These are phyloP conservation scores for Nephrotoma flavescens DNA, from an alignment of 2,888 invertebrate genomes.

Conservation along the genomic window DNA sequence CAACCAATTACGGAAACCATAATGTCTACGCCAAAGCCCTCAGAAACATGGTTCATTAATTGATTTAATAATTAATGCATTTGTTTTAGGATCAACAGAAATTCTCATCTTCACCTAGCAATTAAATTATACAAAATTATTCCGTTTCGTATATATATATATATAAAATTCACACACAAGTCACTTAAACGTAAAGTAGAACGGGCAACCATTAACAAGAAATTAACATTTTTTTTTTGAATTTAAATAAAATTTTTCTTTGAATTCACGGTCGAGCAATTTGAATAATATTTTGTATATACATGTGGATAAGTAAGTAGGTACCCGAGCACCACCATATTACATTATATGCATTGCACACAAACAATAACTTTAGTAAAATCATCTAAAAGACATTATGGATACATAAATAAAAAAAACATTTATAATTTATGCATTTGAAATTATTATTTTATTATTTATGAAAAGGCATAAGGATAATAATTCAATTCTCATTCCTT, in stretches of 20 bases:
- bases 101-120: too few species aligned
- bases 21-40: not conserved
- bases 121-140: not conserved
- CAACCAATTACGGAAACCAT: not conserved
- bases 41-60: not conserved
- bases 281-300: not conserved
- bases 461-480: not conserved
- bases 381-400: not conserved
- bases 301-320: not conserved
- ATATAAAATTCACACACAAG: not conserved
- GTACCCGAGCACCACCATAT: not conserved
- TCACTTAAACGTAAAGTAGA: not conserved
- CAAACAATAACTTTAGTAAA: not conserved
- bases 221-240: not conserved
- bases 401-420: not conserved
- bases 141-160: not conserved
- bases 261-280: not conserved
- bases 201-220: not conserved
- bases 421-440: not conserved
- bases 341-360: too few species aligned
- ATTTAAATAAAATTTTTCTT: not conserved
- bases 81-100: too few species aligned
- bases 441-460: not conserved
- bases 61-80: not conserved
- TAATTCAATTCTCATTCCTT: not conserved